Evolutionary conservation across 2,888 invertebrate genomes (phyloP), one percentile per base, ranked within the genome.

Genomic region (Conistra vaccinii): DNA sequence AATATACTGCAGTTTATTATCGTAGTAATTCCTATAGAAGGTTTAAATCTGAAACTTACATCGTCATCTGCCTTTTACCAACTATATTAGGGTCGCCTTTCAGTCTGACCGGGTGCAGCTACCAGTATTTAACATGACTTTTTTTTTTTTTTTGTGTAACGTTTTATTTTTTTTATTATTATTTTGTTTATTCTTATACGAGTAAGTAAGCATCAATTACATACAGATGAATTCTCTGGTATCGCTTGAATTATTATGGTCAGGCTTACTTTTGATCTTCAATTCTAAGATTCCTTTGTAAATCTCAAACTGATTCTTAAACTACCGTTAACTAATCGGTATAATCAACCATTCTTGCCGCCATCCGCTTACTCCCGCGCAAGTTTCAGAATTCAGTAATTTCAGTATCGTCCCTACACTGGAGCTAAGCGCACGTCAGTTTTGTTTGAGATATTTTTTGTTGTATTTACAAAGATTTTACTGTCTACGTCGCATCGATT

Each of bases 381-480:
- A 88, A 69, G 75, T 84, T 89, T 89, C 87, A 89, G 86, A 81
- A 80, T 87, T 86, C 91, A 89, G 86, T 76, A 67, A 79, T 89
- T 91, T 91, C 91, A 94, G 93, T 93, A 73, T 78, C 84, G 84
- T 85, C 88, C 85, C 84, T 73, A 82, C 81, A 66, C 69, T 81
- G 84, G 72, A 79, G 61, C 79, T 48, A 83, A 82, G 71, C 83
- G 84, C 85, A 89, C 88, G 87, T 68, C 65, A 58, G 67, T 78
- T 79, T 71, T 42, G 32, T 26, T 51, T 5, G 1, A 67, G 29
- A 42, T 61, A 53, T 70, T 65, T 65, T 74, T 29, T 53, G 74
- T 76, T 51, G 51, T 82, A 51, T 75, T 67, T 67, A 73, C 62
- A 69, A 73, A 60, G 26, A 55, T 63, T 67, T 55, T 62, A 3